Conservation (phyloP, 2,888 invertebrate genomes). For the Caenorhabditis sp. region DNA sequence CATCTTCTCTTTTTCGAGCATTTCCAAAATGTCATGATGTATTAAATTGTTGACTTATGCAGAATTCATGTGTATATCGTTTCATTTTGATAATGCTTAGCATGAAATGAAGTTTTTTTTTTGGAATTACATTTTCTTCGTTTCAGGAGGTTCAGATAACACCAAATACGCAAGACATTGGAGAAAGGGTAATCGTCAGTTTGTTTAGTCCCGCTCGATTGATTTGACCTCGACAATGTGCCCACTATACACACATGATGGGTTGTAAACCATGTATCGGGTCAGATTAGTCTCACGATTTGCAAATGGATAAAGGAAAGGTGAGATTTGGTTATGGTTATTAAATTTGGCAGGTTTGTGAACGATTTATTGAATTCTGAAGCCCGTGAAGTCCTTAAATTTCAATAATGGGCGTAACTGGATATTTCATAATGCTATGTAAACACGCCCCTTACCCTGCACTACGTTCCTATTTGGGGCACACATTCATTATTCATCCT, state of each 20-base stretch:
- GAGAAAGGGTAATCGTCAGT: conserved; percentile 27
- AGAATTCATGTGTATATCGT: conserved; percentile 31
- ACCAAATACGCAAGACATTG: conserved; percentile 10
- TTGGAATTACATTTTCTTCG: background rate
- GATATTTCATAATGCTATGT: background rate
- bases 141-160: background rate
- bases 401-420: too few relatives aligned
- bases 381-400: too few relatives aligned
- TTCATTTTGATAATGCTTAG: conserved; percentile 40
- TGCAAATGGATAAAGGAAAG: background rate
- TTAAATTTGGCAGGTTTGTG: background rate
- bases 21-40: conserved; percentile 46
- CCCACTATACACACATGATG: conserved; percentile 30
- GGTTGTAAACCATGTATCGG: conserved; percentile 23
- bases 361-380: too few relatives aligned
- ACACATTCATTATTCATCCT: conserved; percentile 35
- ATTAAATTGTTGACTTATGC: conserved; percentile 42
- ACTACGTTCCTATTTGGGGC: conserved; percentile 25
- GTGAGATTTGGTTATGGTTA: background rate
- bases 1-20: conserved; percentile 26
- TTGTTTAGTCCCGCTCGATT: conserved; percentile 38
- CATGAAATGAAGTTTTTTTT: conserved; percentile 30
- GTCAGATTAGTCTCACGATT: background rate
- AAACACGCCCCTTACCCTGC: background rate
- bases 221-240: conserved; percentile 48